Percentiles rank a stretch among this genome's conserved stretches.
phyloP scores from a whole-genome alignment of 2,888 invertebrate genomes.

The Drosophila phalerata region DNA sequence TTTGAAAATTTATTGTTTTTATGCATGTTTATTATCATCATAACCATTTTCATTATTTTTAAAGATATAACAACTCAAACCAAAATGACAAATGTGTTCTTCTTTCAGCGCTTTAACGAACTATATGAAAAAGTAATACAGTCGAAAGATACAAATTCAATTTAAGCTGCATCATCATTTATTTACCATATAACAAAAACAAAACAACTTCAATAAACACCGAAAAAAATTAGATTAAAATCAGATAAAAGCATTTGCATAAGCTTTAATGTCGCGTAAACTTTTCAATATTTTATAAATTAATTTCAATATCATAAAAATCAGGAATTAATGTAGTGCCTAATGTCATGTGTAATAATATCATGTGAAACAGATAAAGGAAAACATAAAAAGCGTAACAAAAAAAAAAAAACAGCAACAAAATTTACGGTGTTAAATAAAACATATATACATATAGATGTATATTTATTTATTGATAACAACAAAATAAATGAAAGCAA shows the following conservation, averaged over 20 bases:
- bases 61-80: constrained; percentile 14
- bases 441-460: constrained; percentile 13
- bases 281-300: constrained; percentile 57
- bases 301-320: constrained; percentile 46
- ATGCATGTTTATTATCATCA: constrained; percentile 68
- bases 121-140: constrained; percentile 34
- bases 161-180: constrained; percentile 51
- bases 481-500: constrained; percentile 22
- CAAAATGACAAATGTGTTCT: constrained; percentile 25
- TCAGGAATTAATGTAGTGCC: constrained; percentile 77
- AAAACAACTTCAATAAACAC: constrained; percentile 29
- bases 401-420: constrained; percentile 5
- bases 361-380: constrained; percentile 26
- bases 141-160: constrained; percentile 37
- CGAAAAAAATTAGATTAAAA: constrained; percentile 31
- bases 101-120: constrained; percentile 52
- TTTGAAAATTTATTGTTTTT: constrained; percentile 66
- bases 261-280: constrained; percentile 33
- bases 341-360: constrained; percentile 65
- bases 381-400: constrained; percentile 23
- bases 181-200: constrained; percentile 37
- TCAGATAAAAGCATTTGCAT: constrained; percentile 33
- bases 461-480: constrained; percentile 42
- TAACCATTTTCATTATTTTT: constrained; percentile 16
- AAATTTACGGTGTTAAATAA: constrained; percentile 19